phyloP scores from a whole-genome alignment of 2,113 vertebrate genomes.

The Microcebus tavaratra region DNA sequence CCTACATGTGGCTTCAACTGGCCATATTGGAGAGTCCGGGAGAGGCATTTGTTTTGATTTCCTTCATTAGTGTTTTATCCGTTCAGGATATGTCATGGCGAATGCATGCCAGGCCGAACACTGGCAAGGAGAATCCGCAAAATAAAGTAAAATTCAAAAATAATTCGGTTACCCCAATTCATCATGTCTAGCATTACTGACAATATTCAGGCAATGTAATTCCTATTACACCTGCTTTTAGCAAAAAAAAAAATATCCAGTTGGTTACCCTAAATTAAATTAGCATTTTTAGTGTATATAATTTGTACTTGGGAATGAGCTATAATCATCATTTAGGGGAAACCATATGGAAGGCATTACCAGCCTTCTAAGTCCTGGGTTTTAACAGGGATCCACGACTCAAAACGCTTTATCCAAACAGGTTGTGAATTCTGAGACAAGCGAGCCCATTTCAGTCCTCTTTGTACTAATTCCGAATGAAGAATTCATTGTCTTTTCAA shows the following conservation, averaged over 20 bases:
- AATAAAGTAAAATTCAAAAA: constrained; percentile 62
- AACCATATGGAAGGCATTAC: constrained; percentile 72
- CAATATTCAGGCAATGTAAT: constrained; percentile 68
- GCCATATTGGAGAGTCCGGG: constrained; percentile 48
- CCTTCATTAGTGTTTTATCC: constrained; percentile 81
- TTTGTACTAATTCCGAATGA: constrained; percentile 66
- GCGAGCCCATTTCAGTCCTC: constrained; percentile 60
- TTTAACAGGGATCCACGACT: constrained; percentile 31
- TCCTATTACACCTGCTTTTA: constrained; percentile 76
- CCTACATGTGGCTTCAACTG: constrained; percentile 51
- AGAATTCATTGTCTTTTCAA: constrained; percentile 79
- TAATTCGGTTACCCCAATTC: constrained; percentile 70
- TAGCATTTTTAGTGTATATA: constrained; percentile 78
- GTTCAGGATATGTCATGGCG: constrained; percentile 72
- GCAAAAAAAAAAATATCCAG: constrained; percentile 58
- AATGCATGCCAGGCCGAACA: constrained; percentile 69
- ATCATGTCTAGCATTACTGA: constrained; percentile 67
- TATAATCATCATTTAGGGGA: constrained; percentile 67
- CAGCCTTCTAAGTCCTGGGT: constrained; percentile 30
- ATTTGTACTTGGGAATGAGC: constrained; percentile 72
- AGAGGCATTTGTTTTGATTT: constrained; percentile 82
- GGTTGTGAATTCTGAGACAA: constrained; percentile 62
- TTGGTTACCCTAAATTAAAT: constrained; percentile 71
- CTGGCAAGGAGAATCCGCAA: constrained; percentile 56
- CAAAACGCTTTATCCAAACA: constrained; percentile 65